phyloP scores from a whole-genome alignment of 2,113 vertebrate species.

The Puffinus mauretanicus region DNA sequence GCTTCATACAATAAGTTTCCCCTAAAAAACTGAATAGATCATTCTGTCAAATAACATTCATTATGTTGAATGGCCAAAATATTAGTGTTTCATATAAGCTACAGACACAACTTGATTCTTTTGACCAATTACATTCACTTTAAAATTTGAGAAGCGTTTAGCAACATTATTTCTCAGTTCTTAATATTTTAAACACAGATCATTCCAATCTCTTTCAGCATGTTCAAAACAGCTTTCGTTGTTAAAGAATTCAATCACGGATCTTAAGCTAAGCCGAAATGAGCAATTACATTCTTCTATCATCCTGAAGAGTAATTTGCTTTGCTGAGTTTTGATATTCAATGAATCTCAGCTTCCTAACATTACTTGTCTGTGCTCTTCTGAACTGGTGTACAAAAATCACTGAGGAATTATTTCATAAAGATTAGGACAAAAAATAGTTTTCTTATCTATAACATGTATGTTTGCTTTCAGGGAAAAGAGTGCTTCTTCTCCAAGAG shows the following conservation, averaged over 20 bases:
- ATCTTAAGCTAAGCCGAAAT: neutral
- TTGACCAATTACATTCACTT: neutral
- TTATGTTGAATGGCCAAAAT: neutral
- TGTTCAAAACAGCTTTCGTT: neutral
- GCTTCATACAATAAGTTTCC: neutral
- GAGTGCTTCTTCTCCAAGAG: neutral
- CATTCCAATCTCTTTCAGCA: neutral
- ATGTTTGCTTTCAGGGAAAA: neutral
- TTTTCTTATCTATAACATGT: neutral
- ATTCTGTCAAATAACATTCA: neutral
- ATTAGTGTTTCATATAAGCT: neutral
- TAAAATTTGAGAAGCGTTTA: neutral
- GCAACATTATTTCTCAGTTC: neutral
- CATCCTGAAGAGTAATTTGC: neutral
- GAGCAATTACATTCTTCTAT: neutral
- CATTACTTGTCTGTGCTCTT: neutral
- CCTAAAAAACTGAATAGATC: neutral
- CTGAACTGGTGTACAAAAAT: neutral
- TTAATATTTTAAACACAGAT: neutral
- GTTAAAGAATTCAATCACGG: neutral
- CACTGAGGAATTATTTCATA: neutral
- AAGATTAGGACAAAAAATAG: neutral
- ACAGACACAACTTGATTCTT: neutral
- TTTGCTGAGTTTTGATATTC: neutral
- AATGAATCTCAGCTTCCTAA: neutral